phyloP scores from a whole-genome alignment of 2,113 vertebrate species.

The Platichthys stellatus region DNA sequence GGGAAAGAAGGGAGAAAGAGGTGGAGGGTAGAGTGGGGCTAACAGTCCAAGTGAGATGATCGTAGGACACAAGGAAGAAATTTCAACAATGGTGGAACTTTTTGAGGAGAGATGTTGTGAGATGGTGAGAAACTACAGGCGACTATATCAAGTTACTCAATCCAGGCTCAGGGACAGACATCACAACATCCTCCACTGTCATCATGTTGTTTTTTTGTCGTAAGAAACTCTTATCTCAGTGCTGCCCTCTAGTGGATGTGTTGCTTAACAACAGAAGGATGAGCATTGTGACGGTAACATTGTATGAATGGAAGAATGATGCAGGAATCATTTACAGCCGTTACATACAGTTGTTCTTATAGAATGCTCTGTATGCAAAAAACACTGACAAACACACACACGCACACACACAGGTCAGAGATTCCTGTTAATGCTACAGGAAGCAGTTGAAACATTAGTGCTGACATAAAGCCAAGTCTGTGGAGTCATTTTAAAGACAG shows the following conservation, averaged over 20 bases:
- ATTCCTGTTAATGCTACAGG: slow-evolving; percentile 76
- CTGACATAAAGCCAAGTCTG: slow-evolving; percentile 71
- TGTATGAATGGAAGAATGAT: not conserved
- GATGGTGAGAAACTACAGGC: no score
- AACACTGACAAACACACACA: not conserved
- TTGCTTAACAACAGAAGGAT: no score
- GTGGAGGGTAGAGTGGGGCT: not conserved
- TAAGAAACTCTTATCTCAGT: no score
- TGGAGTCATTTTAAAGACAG: slow-evolving; percentile 68
- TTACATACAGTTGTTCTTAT: no score
- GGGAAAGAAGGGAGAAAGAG: slow-evolving; percentile 7
- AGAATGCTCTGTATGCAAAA: slow-evolving; percentile 37
- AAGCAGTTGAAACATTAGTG: slow-evolving; percentile 79
- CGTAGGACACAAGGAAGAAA: no score
- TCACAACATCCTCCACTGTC: not conserved
- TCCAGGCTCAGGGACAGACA: not conserved
- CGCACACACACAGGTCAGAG: slow-evolving; percentile 35
- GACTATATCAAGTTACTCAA: no score
- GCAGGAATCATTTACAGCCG: not conserved
- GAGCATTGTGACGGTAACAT: no score
- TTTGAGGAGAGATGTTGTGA: no score
- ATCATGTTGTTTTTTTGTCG: not conserved
- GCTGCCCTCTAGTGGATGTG: no score
- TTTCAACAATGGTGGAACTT: not conserved
- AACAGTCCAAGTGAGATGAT: no score